These are phyloP conservation scores for Macrocentrus cingulum DNA, from an alignment of 1,140 invertebrate species.

Conservation along the genomic window DNA sequence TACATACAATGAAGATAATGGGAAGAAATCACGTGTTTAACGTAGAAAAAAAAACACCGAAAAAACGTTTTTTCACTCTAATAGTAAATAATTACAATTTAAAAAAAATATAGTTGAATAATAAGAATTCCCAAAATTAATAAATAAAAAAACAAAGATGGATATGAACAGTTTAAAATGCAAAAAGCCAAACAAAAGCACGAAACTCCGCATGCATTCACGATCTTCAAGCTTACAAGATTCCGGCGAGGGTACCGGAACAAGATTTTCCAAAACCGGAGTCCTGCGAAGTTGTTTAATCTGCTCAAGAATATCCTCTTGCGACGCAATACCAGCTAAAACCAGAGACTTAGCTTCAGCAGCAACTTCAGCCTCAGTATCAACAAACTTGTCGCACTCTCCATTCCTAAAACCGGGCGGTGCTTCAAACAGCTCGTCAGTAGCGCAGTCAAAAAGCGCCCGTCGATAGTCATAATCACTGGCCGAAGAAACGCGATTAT, in stretches of 20 bases:
- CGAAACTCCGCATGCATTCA: slow-evolving; percentile 36
- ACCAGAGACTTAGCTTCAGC: slow-evolving; percentile 38
- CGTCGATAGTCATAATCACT: slow-evolving; percentile 23
- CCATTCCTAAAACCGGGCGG: slow-evolving; percentile 26
- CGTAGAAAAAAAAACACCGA: too few species aligned
- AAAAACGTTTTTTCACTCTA: too few species aligned
- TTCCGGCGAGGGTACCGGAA: slow-evolving; percentile 38
- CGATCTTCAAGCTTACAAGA: slow-evolving; percentile 33
- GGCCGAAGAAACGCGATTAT: slow-evolving; percentile 12
- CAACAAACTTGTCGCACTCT: slow-evolving; percentile 26
- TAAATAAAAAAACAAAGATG: background rate
- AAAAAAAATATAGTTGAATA: too few species aligned
- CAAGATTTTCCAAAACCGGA: slow-evolving; percentile 45
- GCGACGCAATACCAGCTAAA: slow-evolving; percentile 43
- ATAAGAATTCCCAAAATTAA: background rate
- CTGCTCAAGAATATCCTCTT: slow-evolving; percentile 45
- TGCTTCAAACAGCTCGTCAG: slow-evolving; percentile 27
- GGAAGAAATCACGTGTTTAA: too few species aligned
- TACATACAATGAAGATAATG: too few species aligned
- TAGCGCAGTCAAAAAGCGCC: slow-evolving; percentile 16
- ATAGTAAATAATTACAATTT: too few species aligned
- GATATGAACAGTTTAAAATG: slow-evolving; percentile 5
- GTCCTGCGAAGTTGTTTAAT: slow-evolving; percentile 46
- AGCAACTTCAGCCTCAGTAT: slow-evolving; percentile 32
- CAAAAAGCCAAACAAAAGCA: slow-evolving; percentile 29